Percentiles rank a stretch among this genome's conserved stretches.
Evolutionary conservation across 1,140 invertebrate genomes (phyloP).

Genomic region (Dufourea novaeangliae): DNA sequence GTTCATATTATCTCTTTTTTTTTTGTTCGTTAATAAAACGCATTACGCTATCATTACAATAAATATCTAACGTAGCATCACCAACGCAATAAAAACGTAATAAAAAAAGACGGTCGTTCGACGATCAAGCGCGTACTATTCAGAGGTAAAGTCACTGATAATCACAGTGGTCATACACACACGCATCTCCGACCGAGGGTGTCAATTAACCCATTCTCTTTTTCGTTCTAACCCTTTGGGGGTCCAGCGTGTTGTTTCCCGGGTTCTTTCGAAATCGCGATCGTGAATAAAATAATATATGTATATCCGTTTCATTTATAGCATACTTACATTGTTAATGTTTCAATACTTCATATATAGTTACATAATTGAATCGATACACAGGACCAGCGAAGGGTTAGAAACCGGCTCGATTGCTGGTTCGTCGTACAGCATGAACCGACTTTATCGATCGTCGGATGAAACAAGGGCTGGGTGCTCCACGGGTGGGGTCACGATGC

Average conservation of each 20-base stretch:
- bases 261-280: not conserved
- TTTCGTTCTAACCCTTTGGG: conserved; percentile 7
- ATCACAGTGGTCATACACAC: conserved; percentile 34
- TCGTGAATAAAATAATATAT: not conserved
- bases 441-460: not conserved
- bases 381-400: conserved; percentile 3
- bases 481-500: not conserved
- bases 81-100: conserved; percentile 38
- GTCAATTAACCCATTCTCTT: conserved; percentile 59
- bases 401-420: not conserved
- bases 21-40: conserved; percentile 12
- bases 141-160: conserved; percentile 11
- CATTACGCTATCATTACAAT: not conserved
- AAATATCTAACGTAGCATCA: conserved; percentile 18
- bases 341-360: not conserved
- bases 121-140: conserved; percentile 37
- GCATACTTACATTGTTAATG: not conserved
- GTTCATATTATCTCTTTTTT: not conserved
- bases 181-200: conserved; percentile 45
- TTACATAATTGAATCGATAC: not conserved
- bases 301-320: not conserved
- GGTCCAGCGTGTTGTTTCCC: not conserved
- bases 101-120: conserved; percentile 19
- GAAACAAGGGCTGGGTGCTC: not conserved
- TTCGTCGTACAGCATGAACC: not conserved